Evolutionary conservation across 2,888 invertebrate genomes (phyloP).

Genomic region (Macrophya annulata): DNA sequence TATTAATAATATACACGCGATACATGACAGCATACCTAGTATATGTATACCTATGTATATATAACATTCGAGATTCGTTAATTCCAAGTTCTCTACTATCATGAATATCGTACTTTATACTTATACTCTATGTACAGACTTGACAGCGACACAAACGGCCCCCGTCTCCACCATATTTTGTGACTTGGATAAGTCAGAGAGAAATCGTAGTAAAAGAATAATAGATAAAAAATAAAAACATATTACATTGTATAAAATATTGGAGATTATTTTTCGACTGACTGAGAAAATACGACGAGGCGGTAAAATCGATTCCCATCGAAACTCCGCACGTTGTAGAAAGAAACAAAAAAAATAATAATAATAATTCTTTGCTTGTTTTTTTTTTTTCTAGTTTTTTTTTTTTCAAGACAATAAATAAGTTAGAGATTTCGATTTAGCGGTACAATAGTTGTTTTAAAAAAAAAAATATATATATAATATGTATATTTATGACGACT

Average conservation of each 20-base stretch:
- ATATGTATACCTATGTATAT: no score
- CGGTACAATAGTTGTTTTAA: slow-evolving; percentile 60
- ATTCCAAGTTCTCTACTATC: slow-evolving; percentile 34
- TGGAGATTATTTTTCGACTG: slow-evolving; percentile 6
- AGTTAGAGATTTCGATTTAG: slow-evolving; percentile 47
- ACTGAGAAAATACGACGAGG: slow-evolving; percentile 27
- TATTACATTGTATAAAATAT: slow-evolving; percentile 1
- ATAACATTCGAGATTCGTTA: slow-evolving; percentile 36
- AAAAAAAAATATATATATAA: slow-evolving; percentile 63
- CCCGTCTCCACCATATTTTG: slow-evolving; percentile 33
- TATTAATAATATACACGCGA: slow-evolving; percentile 1
- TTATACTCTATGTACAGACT: slow-evolving; percentile 43
- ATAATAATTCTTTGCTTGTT: neutral
- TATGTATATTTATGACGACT: slow-evolving; percentile 51
- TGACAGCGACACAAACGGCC: slow-evolving; percentile 4
- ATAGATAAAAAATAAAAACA: slow-evolving; percentile 32
- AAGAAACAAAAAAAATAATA: neutral
- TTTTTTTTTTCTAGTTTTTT: neutral
- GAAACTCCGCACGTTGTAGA: neutral
- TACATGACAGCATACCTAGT: neutral
- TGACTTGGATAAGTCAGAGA: slow-evolving; percentile 49
- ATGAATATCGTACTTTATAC: neutral
- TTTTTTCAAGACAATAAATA: slow-evolving; percentile 36
- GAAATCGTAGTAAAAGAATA: slow-evolving; percentile 31
- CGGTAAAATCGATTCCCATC: slow-evolving; percentile 35